Base-by-base conservation (phyloP, 2,113 vertebrate species). In the Dissostichus mawsoni region DNA sequence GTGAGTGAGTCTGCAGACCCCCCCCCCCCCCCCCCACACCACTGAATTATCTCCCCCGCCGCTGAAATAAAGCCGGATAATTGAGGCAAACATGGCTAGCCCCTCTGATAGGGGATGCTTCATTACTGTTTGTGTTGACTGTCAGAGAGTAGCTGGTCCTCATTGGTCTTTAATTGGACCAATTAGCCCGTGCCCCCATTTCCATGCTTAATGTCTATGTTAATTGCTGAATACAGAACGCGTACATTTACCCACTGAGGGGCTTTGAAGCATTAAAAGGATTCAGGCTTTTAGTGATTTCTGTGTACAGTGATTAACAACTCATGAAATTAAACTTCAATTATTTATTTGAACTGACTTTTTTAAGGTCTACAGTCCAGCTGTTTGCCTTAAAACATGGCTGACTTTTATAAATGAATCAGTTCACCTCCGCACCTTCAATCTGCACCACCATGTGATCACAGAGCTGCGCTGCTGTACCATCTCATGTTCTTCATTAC, bases 71-170 rank as follows among this genome's bases (percentile, higher is more conserved):
- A 83, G 75, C 63, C 81, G 87, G 90, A 83, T 92, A 93, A 93
- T 91, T 92, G 89, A 89, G 74, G 81, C 75, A 85, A 92, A 88
- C 85, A 84, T 77, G 83, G 84, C 80, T 58, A 2, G 71, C 71
- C 72, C 78, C 76, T 89, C 74, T 82, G 75, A 82, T 79, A 67
- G 69, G 58, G 69, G 80, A 74, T 76, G 82, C 84, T 92, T 91
- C 83, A 90, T 93, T 90, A 89, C 84, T 86, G 83, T 91, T 87
- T 89, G 86, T 90, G 90, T 90, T 90, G 87, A 92, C 89, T 90
- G 83, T 88, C 81, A 85, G 89, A 81, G 90, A 84, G 74, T n/a
- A 57, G 58, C 88, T 74, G 74, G 65, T 82, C 84, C 83, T 90
- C 82, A 75, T 78, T 87, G 82, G 83, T 85, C 80, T 92, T 83